Base-by-base conservation (phyloP, 2,113 vertebrate species). In the Limanda limanda region DNA sequence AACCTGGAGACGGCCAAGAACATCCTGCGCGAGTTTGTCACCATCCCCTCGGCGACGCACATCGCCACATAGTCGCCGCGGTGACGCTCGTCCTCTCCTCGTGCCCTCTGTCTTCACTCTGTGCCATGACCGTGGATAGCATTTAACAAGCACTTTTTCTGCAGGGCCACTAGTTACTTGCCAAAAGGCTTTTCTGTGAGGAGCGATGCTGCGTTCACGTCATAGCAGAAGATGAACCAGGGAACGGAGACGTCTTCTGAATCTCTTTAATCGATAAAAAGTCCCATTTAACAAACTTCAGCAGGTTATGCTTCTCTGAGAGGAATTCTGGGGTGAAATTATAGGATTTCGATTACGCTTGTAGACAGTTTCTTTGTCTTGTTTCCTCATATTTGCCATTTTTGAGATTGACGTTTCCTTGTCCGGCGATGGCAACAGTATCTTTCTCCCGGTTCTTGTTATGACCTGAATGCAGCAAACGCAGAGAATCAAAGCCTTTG, bases 1-100 rank as follows among this genome's bases (percentile, higher is more conserved):
- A 99, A 99, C 93, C 95, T 99, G 27, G 98, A 99, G 89, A 99
- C 98, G 91, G 98, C 98, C 92, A 98, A 98, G 92, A 98, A 98
- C 74, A 99, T 99, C 81, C 96, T 99, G 79, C 95, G 97, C 4
- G 98, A 99, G 88, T 99, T 99, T 13, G 97, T 99, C 82, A 96
- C 97, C 76, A 90, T 99, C 81, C 96, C 97, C 3, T 96, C 97
- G 71, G 91, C 97, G 1, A 95, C 97, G 0, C 97, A 99, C 2
- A 96, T 99, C 75, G 95, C 96, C 90, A 98, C 97, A 95, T 99
- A 99, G 95, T 84, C 94, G 63, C 86, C 40, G 42, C 62, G 0
- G 35, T 5, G 10, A 0, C 21, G 0, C 47, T 57, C 62, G 5
- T 12, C 61, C 35, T 42, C 57, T 37, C 35, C 23, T 48, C 57